phyloP scores from a whole-genome alignment of 2,113 vertebrate genomes.

The Aleadryas rufinucha region DNA sequence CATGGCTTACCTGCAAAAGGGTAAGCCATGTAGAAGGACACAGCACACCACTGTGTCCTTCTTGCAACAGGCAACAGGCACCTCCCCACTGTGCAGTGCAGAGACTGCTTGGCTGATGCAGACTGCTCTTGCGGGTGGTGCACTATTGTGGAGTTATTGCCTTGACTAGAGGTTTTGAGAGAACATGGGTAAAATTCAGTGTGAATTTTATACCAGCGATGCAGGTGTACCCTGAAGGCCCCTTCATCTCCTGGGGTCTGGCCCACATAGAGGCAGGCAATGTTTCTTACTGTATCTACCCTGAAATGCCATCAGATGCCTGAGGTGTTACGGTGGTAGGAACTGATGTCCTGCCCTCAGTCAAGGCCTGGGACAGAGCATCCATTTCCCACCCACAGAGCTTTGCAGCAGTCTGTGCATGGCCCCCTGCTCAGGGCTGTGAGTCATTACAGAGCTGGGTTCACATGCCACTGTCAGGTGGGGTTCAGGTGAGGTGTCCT shows the following conservation, averaged over 20 bases:
- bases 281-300: neutral
- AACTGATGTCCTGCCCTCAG: neutral
- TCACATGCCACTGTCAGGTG: neutral
- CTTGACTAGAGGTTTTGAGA: neutral
- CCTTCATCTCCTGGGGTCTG: neutral
- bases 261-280: neutral
- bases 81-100: neutral
- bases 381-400: neutral
- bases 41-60: too few relatives aligned
- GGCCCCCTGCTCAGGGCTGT: neutral
- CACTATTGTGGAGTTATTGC: neutral
- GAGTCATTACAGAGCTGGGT: neutral
- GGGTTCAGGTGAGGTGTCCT: neutral
- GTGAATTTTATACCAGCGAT: neutral
- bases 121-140: neutral
- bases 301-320: neutral
- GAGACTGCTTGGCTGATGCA: neutral
- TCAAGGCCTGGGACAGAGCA: neutral
- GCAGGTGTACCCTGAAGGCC: neutral
- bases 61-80: neutral
- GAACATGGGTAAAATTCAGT: neutral
- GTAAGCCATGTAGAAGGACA: too few relatives aligned
- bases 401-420: neutral
- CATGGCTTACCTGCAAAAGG: neutral
- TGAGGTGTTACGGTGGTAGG: neutral